Percentiles rank a stretch among this genome's conserved stretches.
phyloP scores from a whole-genome alignment of 2,113 vertebrate species.

The Gopherus flavomarginatus region DNA sequence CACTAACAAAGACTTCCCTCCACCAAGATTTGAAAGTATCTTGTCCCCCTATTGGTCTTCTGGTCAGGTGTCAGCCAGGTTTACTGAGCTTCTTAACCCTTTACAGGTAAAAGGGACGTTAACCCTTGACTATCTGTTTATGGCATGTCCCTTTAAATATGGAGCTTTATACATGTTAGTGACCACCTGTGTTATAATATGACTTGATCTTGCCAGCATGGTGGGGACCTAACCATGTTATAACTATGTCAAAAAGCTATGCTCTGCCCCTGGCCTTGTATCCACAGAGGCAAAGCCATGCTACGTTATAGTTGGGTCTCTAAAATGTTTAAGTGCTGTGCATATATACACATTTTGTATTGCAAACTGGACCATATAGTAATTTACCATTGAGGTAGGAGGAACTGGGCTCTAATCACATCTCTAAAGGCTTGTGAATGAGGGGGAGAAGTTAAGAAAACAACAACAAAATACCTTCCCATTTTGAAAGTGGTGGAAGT shows the following conservation, averaged over 20 bases:
- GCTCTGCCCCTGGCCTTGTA: not conserved
- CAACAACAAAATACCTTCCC: not conserved
- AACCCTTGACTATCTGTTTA: too few species aligned
- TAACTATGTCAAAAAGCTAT: not conserved
- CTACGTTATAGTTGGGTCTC: not conserved
- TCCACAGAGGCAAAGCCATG: not conserved
- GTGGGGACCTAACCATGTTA: not conserved
- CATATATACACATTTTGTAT: not conserved
- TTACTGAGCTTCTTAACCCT: too few species aligned
- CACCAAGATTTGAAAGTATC: too few species aligned
- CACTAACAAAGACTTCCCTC: too few species aligned
- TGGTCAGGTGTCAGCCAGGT: too few species aligned
- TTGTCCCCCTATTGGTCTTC: too few species aligned
- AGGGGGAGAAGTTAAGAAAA: not conserved
- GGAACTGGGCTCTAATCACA: not conserved
- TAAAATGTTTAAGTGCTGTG: not conserved
- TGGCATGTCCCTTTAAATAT: not conserved
- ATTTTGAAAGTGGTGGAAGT: not conserved
- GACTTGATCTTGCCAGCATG: not conserved
- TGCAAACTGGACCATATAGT: not conserved
- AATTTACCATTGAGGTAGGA: not conserved
- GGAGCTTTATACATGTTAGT: not conserved
- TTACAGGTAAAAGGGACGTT: too few species aligned
- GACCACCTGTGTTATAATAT: not conserved
- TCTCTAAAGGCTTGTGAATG: not conserved